These are phyloP conservation scores for Mesocentrotus franciscanus DNA, from an alignment of 53 echinoderm and acorn worm species.

Conservation along the genomic window DNA sequence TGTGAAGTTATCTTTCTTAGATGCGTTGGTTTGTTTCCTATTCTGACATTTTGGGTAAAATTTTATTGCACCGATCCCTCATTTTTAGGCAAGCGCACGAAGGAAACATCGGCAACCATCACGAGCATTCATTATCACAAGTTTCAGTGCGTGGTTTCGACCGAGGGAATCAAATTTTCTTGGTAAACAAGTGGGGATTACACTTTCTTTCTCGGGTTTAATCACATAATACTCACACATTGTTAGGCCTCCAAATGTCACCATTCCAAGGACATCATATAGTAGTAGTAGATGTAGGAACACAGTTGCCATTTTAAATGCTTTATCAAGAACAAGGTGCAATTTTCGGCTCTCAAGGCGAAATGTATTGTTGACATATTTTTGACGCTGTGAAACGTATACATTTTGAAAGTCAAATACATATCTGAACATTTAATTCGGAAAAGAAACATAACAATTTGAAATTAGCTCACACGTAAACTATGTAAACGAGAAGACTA, in stretches of 20 bases:
- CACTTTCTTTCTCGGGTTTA: background rate
- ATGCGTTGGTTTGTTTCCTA: too few relatives aligned
- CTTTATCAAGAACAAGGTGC: background rate
- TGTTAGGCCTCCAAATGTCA: background rate
- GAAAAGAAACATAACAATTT: too few relatives aligned
- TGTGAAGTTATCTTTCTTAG: too few relatives aligned
- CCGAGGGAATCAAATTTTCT: slow-evolving; percentile 7
- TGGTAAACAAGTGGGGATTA: background rate
- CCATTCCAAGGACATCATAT: background rate
- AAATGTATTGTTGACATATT: background rate
- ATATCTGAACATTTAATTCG: too few relatives aligned
- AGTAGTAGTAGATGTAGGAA: background rate
- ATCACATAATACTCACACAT: background rate
- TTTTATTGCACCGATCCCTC: background rate
- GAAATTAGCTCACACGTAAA: too few relatives aligned
- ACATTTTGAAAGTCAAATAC: too few relatives aligned
- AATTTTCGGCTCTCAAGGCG: background rate
- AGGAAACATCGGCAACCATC: background rate
- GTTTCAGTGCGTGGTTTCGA: slow-evolving; percentile 7
- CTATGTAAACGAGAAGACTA: too few relatives aligned
- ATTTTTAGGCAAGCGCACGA: background rate
- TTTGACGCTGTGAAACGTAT: background rate
- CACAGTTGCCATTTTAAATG: background rate
- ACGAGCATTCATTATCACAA: background rate
- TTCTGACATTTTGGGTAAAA: background rate